Base-by-base conservation (phyloP, 2,113 vertebrate genomes). In the Dascyllus trimaculatus region DNA sequence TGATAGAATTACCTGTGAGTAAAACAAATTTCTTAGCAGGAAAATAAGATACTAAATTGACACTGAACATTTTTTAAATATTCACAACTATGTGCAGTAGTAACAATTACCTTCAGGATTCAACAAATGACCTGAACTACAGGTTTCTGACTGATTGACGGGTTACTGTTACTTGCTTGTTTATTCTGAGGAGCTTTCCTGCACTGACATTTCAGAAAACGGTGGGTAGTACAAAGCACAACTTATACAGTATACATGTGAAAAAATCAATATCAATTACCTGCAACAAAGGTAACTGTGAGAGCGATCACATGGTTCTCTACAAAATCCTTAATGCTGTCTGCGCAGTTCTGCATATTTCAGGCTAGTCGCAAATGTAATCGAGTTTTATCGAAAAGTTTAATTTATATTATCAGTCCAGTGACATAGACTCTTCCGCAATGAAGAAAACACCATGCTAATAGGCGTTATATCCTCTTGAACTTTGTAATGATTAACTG, bases 271-370 rank as follows among this genome's bases (percentile, higher is more conserved):
- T n/a, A n/a, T n/a, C n/a, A 35, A n/a, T 54, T 90, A 94, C 94
- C 94, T 76, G 93, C 66, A 25, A 80, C 48, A 26, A 82, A 4
- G 5, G 62, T 78, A 63, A 74, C 66, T 1, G 82, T 64, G 46
- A 93, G 64, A 3, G 57, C 82, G 4, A 60, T 51, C 0, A 29
- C 45, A 19, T 93, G 90, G 0, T 5, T 85, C 40, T 92, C 40
- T 11, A 54, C 35, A 4, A 90, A 93, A 8, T 84, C 62, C 71
- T 45, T 79, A 2, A 90, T 17, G 45, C 49, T 15, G 1, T 86
- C 64, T 26, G 56, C 22, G 75, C 87, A 90, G 49, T 82, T 81
- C 54, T 88, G 74, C 91, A 92, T 92, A 15, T 56, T 82, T 58
- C 5, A 29, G 32, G 26, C 7, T 29, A 56, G 48, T 48, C 32